These are phyloP conservation scores for Drosophila testacea DNA, from an alignment of 2,888 invertebrate genomes.

Conservation along the genomic window DNA sequence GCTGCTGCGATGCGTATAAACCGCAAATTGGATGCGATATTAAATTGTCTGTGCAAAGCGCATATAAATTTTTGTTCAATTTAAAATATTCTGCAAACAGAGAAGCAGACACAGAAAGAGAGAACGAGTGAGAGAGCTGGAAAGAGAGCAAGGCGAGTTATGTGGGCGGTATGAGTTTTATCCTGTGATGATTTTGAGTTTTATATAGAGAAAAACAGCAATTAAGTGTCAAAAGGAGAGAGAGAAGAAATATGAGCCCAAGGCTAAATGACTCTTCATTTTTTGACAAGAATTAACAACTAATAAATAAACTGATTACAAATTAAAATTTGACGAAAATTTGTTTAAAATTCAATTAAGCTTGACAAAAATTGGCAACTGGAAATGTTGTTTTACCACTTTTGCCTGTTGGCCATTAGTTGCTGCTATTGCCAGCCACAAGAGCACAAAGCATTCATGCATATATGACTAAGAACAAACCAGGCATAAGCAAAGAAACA, in stretches of 20 bases:
- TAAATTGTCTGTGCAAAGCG: constrained; percentile 85
- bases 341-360: constrained; percentile 59
- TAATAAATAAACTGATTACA: constrained; percentile 65
- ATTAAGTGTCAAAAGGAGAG: background rate
- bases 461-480: constrained; percentile 82
- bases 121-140: background rate
- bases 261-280: constrained; percentile 21
- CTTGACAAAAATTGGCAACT: constrained; percentile 46
- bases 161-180: constrained; percentile 19
- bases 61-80: constrained; percentile 83
- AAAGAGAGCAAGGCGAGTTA: background rate
- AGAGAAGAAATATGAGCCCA: background rate
- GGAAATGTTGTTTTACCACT: constrained; percentile 3
- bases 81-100: constrained; percentile 77
- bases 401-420: constrained; percentile 11
- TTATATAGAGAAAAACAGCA: constrained; percentile 5
- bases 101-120: constrained; percentile 18
- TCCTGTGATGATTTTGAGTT: constrained; percentile 14
- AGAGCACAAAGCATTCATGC: constrained; percentile 76
- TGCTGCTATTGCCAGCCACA: constrained; percentile 30
- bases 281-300: constrained; percentile 30
- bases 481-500: constrained; percentile 62
- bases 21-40: constrained; percentile 85
- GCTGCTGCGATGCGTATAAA: constrained; percentile 81
- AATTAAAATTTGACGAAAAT: constrained; percentile 19